These are phyloP conservation scores for Anagyrus pseudococci DNA, from an alignment of 2,888 invertebrate species.

Conservation along the genomic window DNA sequence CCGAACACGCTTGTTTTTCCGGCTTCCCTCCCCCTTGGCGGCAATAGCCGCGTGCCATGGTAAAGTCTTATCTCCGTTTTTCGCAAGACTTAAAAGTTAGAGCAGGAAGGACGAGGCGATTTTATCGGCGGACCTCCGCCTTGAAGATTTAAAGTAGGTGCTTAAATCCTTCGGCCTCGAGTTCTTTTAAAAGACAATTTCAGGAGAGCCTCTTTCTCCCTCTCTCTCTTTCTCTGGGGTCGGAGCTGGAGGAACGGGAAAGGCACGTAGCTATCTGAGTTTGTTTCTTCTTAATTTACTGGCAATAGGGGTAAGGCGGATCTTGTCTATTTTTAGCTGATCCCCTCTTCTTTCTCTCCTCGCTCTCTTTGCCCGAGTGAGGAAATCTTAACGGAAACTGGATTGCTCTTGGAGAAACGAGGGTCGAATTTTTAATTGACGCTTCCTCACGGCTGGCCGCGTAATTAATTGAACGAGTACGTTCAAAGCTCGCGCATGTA, in stretches of 20 bases:
- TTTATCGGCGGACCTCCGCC: conserved; percentile 36
- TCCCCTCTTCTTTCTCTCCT: conserved; percentile 7
- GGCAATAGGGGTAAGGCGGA: conserved; percentile 7
- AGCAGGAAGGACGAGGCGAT: conserved; percentile 23
- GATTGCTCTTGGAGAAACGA: too few species aligned
- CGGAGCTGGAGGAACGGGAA: background rate
- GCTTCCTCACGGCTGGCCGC: too few species aligned
- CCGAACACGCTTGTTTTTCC: conserved; percentile 23
- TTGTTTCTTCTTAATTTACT: conserved; percentile 36
- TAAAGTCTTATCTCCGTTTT: conserved; percentile 37
- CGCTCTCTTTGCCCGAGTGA: too few species aligned
- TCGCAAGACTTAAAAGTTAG: conserved; percentile 38
- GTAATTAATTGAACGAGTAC: too few species aligned
- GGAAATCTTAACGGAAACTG: too few species aligned
- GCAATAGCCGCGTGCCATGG: background rate
- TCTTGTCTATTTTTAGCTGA: background rate
- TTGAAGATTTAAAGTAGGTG: conserved; percentile 34
- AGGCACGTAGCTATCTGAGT: conserved; percentile 1
- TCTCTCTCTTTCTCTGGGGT: background rate
- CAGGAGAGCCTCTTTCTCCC: background rate
- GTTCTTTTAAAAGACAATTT: conserved; percentile 28
- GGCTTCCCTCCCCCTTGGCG: conserved; percentile 1
- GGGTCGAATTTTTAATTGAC: too few species aligned
- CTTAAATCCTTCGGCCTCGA: conserved; percentile 32
- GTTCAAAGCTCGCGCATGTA: too few species aligned